A percentile compares a stretch with the other conserved stretches of the same genome.
These are phyloP conservation scores for Mycteria americana DNA, from an alignment of 2,797 vertebrate species.

Conservation along the genomic window DNA sequence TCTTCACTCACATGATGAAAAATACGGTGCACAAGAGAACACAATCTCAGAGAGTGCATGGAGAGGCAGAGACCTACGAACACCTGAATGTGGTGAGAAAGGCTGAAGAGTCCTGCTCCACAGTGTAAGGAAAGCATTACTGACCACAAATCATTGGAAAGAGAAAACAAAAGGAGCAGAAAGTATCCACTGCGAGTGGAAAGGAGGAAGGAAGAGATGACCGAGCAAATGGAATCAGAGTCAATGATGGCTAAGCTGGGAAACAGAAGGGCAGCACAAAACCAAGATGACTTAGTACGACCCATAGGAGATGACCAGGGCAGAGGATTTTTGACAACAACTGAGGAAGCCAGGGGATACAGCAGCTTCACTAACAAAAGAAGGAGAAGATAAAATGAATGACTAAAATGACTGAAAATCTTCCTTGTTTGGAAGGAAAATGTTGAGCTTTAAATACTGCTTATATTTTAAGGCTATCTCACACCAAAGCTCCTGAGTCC, in stretches of 20 bases:
- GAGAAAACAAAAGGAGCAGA: not conserved
- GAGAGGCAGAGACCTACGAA: not conserved
- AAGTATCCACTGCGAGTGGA: not conserved
- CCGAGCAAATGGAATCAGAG: not conserved
- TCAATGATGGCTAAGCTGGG: not conserved
- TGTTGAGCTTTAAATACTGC: not conserved
- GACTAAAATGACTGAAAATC: not conserved
- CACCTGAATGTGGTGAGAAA: not conserved
- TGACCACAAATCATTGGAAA: not conserved
- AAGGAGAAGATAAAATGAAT: not conserved
- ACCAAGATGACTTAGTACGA: not conserved
- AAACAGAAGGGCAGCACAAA: not conserved
- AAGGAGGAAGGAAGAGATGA: not conserved
- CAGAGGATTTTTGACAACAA: not conserved
- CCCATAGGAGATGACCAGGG: not conserved
- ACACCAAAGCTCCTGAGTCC: not conserved
- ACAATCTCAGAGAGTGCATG: accelerated
- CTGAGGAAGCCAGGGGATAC: not conserved
- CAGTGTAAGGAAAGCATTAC: not conserved
- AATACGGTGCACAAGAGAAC: not conserved
- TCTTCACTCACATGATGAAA: not conserved
- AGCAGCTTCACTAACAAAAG: not conserved
- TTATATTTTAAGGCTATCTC: not conserved
- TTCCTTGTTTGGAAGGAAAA: not conserved
- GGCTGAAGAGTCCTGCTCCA: not conserved